Conservation (phyloP, 2,113 vertebrate genomes). For the Penelope pileata region DNA sequence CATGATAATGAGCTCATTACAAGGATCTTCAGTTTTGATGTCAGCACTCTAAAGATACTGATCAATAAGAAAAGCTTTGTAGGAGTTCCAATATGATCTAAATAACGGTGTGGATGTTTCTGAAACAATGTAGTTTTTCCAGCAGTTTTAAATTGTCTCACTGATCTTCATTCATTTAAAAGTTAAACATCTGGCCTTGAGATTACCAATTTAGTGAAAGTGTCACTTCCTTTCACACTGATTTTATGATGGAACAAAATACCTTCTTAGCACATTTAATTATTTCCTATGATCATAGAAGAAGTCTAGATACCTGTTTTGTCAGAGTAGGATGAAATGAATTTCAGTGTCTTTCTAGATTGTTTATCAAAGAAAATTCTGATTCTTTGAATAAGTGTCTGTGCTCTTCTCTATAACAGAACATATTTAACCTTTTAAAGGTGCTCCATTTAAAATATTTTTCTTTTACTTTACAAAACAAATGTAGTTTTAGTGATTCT, state of each 20-base stretch:
- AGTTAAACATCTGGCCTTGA: background rate
- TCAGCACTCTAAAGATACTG: background rate
- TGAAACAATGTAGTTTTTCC: background rate
- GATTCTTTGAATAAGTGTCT: background rate
- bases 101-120: background rate
- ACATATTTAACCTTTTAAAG: background rate
- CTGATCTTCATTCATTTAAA: background rate
- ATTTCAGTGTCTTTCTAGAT: background rate
- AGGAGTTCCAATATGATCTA: background rate
- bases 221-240: background rate
- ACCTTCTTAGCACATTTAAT: background rate
- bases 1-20: slow-evolving; percentile 36
- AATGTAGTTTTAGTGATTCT: background rate
- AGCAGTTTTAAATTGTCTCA: background rate
- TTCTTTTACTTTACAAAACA: background rate
- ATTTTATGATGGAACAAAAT: background rate
- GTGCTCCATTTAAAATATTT: background rate
- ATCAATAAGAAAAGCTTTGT: slow-evolving; percentile 33
- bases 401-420: background rate
- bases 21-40: slow-evolving; percentile 43
- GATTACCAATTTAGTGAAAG: background rate
- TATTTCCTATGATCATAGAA: background rate
- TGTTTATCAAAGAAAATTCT: background rate
- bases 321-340: background rate
- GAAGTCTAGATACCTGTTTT: background rate